phyloP scores from a whole-genome alignment of 2,888 invertebrate genomes.

The Folsomia candida region DNA sequence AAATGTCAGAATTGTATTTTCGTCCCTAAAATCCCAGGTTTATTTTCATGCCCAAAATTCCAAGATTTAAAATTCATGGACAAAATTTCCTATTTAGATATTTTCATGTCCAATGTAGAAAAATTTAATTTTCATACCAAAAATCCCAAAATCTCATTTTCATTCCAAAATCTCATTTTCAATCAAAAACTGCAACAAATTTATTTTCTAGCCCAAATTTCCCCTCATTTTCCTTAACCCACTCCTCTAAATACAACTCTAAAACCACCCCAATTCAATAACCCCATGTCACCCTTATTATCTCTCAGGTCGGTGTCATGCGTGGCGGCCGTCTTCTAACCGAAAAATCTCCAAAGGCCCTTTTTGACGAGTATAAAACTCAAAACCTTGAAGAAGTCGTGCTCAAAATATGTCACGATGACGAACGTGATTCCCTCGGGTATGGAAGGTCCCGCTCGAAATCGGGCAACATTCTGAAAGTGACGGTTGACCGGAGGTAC shows the following conservation, averaged over 20 bases:
- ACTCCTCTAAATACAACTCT: neutral
- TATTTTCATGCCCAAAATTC: too few species aligned
- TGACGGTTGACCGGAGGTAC: neutral
- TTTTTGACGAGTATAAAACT: conserved; percentile 30
- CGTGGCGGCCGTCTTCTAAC: conserved; percentile 37
- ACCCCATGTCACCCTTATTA: too few species aligned
- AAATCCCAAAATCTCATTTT: too few species aligned
- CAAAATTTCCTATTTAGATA: too few species aligned
- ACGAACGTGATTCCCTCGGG: conserved; percentile 17
- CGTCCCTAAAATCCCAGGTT: too few species aligned
- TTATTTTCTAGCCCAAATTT: too few species aligned
- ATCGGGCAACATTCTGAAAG: conserved; percentile 4
- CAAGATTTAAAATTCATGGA: too few species aligned
- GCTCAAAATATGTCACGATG: conserved; percentile 39
- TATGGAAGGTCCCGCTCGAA: neutral
- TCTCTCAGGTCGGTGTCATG: conserved; percentile 46
- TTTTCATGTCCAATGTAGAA: too few species aligned
- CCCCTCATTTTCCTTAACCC: neutral
- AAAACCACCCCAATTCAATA: neutral
- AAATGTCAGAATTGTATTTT: too few species aligned
- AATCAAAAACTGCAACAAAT: too few species aligned
- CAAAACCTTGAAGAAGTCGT: conserved; percentile 39
- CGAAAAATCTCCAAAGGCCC: conserved; percentile 35
- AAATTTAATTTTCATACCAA: too few species aligned
- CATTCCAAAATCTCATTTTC: too few species aligned